Conservation (phyloP, 2,888 invertebrate species). For the Caenorhabditis zanzibari region DNA sequence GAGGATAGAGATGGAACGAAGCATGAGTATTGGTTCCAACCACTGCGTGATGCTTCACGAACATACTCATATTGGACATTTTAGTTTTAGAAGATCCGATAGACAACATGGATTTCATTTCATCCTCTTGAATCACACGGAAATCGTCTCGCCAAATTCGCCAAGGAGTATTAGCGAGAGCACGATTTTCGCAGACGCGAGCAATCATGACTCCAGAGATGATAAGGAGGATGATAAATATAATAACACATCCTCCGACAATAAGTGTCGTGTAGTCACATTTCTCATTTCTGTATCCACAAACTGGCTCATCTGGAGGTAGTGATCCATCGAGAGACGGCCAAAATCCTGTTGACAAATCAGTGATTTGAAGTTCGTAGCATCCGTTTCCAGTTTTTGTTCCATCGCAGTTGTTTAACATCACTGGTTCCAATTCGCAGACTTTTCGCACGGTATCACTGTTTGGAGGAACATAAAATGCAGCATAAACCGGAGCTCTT, state of each 20-base stretch:
- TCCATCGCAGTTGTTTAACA: slow-evolving; percentile 79
- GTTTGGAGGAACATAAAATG: slow-evolving; percentile 81
- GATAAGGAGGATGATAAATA: slow-evolving; percentile 62
- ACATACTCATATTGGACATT: slow-evolving; percentile 81
- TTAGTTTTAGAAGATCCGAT: slow-evolving; percentile 81
- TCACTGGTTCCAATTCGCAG: slow-evolving; percentile 78
- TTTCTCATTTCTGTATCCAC: slow-evolving; percentile 80
- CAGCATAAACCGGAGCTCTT: slow-evolving; percentile 81
- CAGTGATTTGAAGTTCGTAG: slow-evolving; percentile 78
- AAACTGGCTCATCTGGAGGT: slow-evolving; percentile 79
- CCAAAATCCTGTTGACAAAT: slow-evolving; percentile 82
- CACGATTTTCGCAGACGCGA: slow-evolving; percentile 77
- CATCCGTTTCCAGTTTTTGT: slow-evolving; percentile 77
- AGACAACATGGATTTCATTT: slow-evolving; percentile 83
- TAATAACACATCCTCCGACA: slow-evolving; percentile 58
- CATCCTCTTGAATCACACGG: slow-evolving; percentile 80
- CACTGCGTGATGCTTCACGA: slow-evolving; percentile 81
- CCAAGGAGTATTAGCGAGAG: slow-evolving; percentile 80
- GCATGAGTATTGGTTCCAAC: slow-evolving; percentile 78
- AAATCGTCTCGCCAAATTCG: slow-evolving; percentile 81
- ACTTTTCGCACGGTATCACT: slow-evolving; percentile 81
- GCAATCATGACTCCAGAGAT: slow-evolving; percentile 72
- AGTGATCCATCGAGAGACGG: slow-evolving; percentile 78
- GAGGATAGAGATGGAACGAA: slow-evolving; percentile 81
- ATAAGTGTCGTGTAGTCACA: slow-evolving; percentile 77